Percentiles rank a stretch among this genome's conserved stretches.
Conservation (phyloP, 2,888 invertebrate species). For the Dioctria rufipes region DNA sequence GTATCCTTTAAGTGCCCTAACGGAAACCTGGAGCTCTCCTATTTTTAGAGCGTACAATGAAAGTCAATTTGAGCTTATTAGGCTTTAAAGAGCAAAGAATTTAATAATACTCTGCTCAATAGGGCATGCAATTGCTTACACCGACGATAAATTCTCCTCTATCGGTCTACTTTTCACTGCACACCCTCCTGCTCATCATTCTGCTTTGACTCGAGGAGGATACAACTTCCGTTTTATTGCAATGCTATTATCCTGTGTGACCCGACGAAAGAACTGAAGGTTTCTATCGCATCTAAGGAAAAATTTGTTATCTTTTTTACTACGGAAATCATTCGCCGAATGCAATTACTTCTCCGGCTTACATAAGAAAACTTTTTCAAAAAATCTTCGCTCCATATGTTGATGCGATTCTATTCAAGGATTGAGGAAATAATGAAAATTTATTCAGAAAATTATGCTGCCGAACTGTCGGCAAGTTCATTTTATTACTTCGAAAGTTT, state of each 20-base stretch:
- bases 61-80: conserved; percentile 55
- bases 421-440: too few relatives aligned
- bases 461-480: too few relatives aligned
- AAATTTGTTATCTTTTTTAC: conserved; percentile 4
- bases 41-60: conserved; percentile 48
- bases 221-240: conserved; percentile 20
- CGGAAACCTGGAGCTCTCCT: conserved; percentile 2
- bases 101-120: conserved; percentile 28
- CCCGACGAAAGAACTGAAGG: not conserved
- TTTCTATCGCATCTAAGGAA: not conserved
- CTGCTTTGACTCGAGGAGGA: not conserved
- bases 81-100: conserved; percentile 36
- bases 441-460: too few relatives aligned
- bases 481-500: too few relatives aligned
- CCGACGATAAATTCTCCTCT: conserved; percentile 11
- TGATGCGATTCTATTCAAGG: too few relatives aligned
- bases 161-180: not conserved
- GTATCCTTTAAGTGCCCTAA: conserved; percentile 1
- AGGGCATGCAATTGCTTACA: conserved; percentile 9
- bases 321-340: not conserved
- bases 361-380: not conserved
- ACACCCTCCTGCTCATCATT: not conserved
- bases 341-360: not conserved
- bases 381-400: not conserved
- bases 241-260: not conserved